Evolutionary conservation across 2,888 invertebrate species (phyloP), one percentile per base, ranked within the genome.

Genomic region (Polia nebulosa): DNA sequence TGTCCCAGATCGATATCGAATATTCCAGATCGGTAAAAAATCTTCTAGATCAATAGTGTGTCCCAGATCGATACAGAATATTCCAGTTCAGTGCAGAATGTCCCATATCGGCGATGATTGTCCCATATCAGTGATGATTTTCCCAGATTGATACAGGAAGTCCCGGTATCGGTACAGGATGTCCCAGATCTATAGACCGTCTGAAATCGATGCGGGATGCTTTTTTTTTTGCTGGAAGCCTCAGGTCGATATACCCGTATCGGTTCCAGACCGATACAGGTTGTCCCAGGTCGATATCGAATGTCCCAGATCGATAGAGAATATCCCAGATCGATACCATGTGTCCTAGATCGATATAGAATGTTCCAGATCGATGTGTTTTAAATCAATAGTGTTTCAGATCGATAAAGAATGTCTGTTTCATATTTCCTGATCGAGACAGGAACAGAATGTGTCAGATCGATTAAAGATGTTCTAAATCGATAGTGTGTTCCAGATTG

Each of bases 211-310:
- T n/a, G n/a, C n/a, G n/a, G n/a, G n/a, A n/a, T n/a, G n/a, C n/a
- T n/a, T n/a, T n/a, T n/a, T n/a, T n/a, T n/a, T n/a, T n/a, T n/a
- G n/a, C n/a, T n/a, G n/a, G n/a, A n/a, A n/a, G n/a, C n/a, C n/a
- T n/a, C n/a, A n/a, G n/a, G n/a, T n/a, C n/a, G n/a, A n/a, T n/a
- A n/a, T n/a, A n/a, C n/a, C n/a, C n/a, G n/a, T n/a, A n/a, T n/a
- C n/a, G n/a, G n/a, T n/a, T n/a, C n/a, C n/a, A 52, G 7, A n/a
- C 9, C 8, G 1, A 55, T 8, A 15, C 6, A 41, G 1, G 8
- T 1, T n/a, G 1, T 15, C 0, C 0, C 27, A 22, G 1, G 8
- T 32, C 0, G 17, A 15, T n/a, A 5, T 5, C n/a, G 1, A 11
- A 3, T 8, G 5, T 4, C 7, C 0, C 13, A 61, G 0, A 32